These are phyloP conservation scores for Drosophila bunnanda DNA, from an alignment of 2,888 invertebrate genomes.

Conservation along the genomic window DNA sequence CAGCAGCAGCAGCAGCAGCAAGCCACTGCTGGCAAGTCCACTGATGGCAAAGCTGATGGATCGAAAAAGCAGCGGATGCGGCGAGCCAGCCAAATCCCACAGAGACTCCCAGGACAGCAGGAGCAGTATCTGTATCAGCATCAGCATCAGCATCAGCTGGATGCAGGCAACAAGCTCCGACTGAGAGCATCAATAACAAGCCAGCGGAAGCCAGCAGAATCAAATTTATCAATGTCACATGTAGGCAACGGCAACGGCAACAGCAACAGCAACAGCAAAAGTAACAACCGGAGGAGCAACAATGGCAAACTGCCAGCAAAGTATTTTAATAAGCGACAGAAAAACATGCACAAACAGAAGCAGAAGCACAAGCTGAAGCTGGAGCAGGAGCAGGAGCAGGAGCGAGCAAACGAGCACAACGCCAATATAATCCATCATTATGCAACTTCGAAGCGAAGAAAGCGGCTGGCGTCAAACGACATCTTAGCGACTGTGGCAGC, in stretches of 20 bases:
- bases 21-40: conserved; percentile 44
- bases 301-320: conserved; percentile 71
- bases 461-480: conserved; percentile 69
- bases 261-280: conserved; percentile 37
- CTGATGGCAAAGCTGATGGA: conserved; percentile 82
- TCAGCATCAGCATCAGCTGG: conserved; percentile 35
- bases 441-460: conserved; percentile 64
- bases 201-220: conserved; percentile 63
- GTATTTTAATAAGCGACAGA: conserved; percentile 82
- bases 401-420: conserved; percentile 67
- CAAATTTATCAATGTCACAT: conserved; percentile 84
- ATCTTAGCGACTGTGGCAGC: conserved; percentile 58
- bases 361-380: conserved; percentile 22
- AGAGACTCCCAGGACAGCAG: conserved; percentile 21
- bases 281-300: conserved; percentile 46
- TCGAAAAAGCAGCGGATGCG: conserved; percentile 73
- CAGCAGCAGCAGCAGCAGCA: conserved; percentile 52
- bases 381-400: conserved; percentile 11
- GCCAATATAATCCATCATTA: conserved; percentile 81
- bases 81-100: conserved; percentile 56
- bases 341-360: conserved; percentile 79
- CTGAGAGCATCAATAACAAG: conserved; percentile 62
- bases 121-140: conserved; percentile 19
- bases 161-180: conserved; percentile 54
- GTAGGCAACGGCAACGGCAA: conserved; percentile 50